phyloP scores from a whole-genome alignment of 2,113 vertebrate species.

The Gracilinanus agilis region DNA sequence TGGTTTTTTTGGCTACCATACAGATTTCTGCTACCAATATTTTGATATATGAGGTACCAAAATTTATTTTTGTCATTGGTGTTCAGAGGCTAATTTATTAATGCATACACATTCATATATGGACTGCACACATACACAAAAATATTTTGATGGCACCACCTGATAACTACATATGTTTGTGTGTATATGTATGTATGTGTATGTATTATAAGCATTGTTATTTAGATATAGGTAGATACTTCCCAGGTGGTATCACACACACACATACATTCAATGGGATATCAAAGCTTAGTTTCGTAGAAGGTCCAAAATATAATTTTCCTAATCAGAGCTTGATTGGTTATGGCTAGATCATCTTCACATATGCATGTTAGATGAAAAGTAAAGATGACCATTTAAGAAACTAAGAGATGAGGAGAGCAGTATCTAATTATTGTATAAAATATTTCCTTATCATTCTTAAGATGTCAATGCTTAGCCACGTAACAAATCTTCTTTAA shows the following conservation, averaged over 20 bases:
- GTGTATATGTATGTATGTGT: neutral
- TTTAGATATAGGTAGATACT: neutral
- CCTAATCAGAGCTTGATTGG: neutral
- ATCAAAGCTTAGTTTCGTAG: neutral
- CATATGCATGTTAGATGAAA: neutral
- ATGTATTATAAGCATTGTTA: neutral
- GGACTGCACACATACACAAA: neutral
- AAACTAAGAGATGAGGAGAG: neutral
- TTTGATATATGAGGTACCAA: neutral
- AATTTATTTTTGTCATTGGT: neutral
- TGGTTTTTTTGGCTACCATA: neutral
- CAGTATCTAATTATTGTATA: neutral
- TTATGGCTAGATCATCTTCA: neutral
- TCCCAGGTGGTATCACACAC: neutral
- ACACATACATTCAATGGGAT: neutral
- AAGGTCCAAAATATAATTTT: neutral
- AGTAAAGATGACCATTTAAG: neutral
- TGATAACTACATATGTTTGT: neutral
- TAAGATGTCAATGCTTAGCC: neutral
- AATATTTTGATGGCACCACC: neutral
- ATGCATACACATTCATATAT: neutral
- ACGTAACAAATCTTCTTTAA: neutral
- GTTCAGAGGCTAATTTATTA: too few species aligned
- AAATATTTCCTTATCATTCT: neutral
- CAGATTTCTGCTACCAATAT: neutral